Percentiles rank a stretch among this genome's conserved stretches.
These are phyloP conservation scores for Pseudomugil tenellus DNA, from an alignment of 2,797 vertebrate genomes.

Conservation along the genomic window DNA sequence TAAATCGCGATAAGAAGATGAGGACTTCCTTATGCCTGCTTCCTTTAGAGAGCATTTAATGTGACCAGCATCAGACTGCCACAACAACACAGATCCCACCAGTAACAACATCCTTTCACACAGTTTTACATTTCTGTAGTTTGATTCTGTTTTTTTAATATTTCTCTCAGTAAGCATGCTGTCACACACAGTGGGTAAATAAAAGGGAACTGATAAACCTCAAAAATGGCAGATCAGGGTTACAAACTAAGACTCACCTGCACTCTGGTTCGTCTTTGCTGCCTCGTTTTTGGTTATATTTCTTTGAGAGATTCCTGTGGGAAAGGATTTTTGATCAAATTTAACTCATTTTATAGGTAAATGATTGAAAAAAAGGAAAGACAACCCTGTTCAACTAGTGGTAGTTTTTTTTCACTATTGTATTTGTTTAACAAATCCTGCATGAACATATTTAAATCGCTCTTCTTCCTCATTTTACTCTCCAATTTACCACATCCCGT, in stretches of 20 bases:
- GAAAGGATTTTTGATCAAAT: constrained; percentile 22
- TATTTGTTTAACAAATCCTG: constrained; percentile 31
- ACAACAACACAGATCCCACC: background rate
- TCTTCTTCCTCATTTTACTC: constrained; percentile 68
- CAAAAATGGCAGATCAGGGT: background rate
- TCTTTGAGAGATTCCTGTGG: constrained; percentile 89
- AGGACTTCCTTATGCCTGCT: constrained; percentile 63
- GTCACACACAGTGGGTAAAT: background rate
- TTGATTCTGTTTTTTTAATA: constrained; percentile 3
- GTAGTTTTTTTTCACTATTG: constrained; percentile 6
- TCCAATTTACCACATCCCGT: constrained; percentile 78
- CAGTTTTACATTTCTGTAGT: background rate
- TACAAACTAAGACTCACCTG: constrained; percentile 81
- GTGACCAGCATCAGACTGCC: background rate
- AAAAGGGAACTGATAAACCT: background rate
- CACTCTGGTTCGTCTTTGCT: constrained; percentile 89
- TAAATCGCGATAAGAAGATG: constrained; percentile 41
- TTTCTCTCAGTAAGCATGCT: background rate
- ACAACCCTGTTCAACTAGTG: background rate
- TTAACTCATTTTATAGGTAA: background rate
- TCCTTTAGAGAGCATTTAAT: constrained; percentile 58
- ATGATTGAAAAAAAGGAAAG: background rate
- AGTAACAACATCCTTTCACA: background rate
- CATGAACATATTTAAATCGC: constrained; percentile 50
- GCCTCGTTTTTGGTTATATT: constrained; percentile 87